Base-by-base conservation (phyloP, 2,797 vertebrate species). In the Chelon auratus region DNA sequence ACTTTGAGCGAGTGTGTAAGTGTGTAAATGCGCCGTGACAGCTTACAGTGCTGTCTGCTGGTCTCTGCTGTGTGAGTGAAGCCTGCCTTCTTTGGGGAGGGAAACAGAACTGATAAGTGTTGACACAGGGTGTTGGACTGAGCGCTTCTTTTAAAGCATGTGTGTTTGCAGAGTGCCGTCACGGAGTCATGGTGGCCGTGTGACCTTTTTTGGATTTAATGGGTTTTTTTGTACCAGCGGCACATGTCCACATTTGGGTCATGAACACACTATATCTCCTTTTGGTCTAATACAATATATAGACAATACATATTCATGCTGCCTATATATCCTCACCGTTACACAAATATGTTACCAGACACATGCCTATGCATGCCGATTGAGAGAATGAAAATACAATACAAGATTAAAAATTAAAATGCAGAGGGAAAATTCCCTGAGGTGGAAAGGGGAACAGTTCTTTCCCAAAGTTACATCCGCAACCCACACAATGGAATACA, bases 21-120 rank as follows among this genome's bases (percentile, higher is more conserved):
- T 84, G 82, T 81, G 80, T 80, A 65, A 82, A 84, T 81, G 81
- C 73, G 71, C 72, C 68, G 53, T 84, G 81, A 85, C 81, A 82
- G 86, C 86, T 83, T 78, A 72, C 71, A 78, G 76, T 55, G 79
- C 74, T 73, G 82, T 73, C 57, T 76, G 82, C 50, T 81, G 64
- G 59, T 81, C 36, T 76, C 13, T 3, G 62, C 50, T 80, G 76
- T 83, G 82, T 72, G 75, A 75, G 76, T 79, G 83, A 80, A 76
- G 74, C 33, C 62, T 56, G 10, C 57, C 57, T 80, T 77, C 80
- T 68, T 62, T 67, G 73, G 80, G 82, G 75, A 56, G 45, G 71
- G 86, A 83, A 67, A 68, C 73, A 84, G 57, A 88, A 37, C 30
- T 76, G 81, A 87, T 84, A 68, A 72, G 81, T 80, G 82, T 88